These are phyloP conservation scores for Crotalus helleri DNA, from an alignment of 2,113 vertebrate genomes.

Conservation along the genomic window DNA sequence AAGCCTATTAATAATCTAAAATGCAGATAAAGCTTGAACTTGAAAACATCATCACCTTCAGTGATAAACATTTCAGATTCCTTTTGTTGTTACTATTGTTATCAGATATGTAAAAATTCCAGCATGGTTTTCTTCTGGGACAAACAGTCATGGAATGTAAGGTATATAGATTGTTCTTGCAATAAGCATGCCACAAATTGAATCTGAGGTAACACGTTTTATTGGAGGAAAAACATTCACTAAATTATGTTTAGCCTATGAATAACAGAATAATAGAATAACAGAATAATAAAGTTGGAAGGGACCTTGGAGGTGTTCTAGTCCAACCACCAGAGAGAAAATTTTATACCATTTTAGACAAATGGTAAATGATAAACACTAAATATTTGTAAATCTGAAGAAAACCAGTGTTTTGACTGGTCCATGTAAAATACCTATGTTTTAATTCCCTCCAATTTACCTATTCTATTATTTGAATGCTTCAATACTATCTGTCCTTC, in stretches of 20 bases:
- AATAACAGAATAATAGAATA: neutral
- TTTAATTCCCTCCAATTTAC: rapidly evolving
- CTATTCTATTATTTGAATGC: neutral
- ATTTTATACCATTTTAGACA: neutral
- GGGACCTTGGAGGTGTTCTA: neutral
- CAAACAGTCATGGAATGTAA: constrained; percentile 6
- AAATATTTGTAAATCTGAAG: constrained; percentile 24
- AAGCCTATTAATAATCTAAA: constrained; percentile 62
- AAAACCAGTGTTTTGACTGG: constrained; percentile 32
- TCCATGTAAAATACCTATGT: constrained; percentile 1
- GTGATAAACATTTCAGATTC: constrained; percentile 63
- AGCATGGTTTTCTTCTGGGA: constrained; percentile 40
- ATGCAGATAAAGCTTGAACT: constrained; percentile 64
- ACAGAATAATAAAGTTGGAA: neutral
- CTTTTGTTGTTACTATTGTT: constrained; percentile 54
- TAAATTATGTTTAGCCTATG: constrained; percentile 1
- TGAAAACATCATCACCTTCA: constrained; percentile 46
- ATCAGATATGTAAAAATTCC: constrained; percentile 24
- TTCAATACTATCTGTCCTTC: rapidly evolving
- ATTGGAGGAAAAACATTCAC: neutral
- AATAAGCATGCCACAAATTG: constrained; percentile 46
- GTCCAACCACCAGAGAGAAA: neutral
- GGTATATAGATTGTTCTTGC: constrained; percentile 47
- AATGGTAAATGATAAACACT: neutral
- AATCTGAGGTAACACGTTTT: neutral